phyloP scores from a whole-genome alignment of 2,113 vertebrate genomes.

The Caracal caracal region DNA sequence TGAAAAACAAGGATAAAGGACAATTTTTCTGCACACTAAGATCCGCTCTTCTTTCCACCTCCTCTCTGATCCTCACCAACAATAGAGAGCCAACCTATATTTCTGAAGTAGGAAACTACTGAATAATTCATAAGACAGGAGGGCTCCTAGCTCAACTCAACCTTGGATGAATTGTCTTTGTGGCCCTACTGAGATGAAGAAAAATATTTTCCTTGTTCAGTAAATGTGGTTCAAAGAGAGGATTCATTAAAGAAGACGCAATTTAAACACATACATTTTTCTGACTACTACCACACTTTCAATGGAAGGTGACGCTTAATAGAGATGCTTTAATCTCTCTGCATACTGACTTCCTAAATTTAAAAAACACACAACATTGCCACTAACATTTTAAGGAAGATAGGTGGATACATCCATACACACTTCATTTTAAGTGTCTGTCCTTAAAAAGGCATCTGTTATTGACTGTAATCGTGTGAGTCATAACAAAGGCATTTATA shows the following conservation, averaged over 20 bases:
- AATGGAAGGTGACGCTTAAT: slow-evolving; percentile 44
- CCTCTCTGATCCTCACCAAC: slow-evolving; percentile 10
- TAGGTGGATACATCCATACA: not conserved
- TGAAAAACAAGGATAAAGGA: not conserved
- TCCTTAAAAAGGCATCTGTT: slow-evolving; percentile 26
- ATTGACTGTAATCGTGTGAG: not conserved
- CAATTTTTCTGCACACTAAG: not conserved
- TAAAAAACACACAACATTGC: slow-evolving; percentile 41
- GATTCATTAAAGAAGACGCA: slow-evolving; percentile 65
- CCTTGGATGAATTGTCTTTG: slow-evolving; percentile 55
- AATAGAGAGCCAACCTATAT: not conserved
- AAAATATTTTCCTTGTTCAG: slow-evolving; percentile 69
- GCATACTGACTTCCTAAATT: slow-evolving; percentile 65
- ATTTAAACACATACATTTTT: slow-evolving; percentile 53
- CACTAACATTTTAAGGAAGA: slow-evolving; percentile 55
- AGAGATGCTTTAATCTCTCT: slow-evolving; percentile 45
- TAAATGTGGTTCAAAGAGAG: slow-evolving; percentile 59
- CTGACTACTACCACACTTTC: slow-evolving; percentile 19
- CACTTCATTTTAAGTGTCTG: slow-evolving; percentile 32
- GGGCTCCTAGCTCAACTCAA: slow-evolving; percentile 35
- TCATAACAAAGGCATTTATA: slow-evolving; percentile 29
- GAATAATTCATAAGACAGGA: slow-evolving; percentile 69
- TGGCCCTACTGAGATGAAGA: slow-evolving; percentile 63
- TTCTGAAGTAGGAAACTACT: slow-evolving; percentile 46
- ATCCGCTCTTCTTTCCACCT: not conserved